Base-by-base conservation (phyloP, 2,888 invertebrate genomes). In the Physocephala rufipes region DNA sequence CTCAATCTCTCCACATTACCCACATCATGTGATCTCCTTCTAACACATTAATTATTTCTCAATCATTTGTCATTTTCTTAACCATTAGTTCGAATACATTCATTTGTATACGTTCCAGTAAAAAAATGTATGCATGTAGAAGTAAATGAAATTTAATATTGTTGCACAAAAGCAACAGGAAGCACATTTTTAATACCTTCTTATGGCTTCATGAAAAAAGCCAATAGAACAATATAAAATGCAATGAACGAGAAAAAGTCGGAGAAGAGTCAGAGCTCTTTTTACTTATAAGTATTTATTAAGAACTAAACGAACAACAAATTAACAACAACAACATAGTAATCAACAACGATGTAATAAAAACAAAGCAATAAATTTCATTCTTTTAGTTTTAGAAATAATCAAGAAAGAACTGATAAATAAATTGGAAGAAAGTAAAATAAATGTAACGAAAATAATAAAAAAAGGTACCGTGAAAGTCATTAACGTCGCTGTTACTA, bases 381-480 rank as follows among this genome's bases (percentile, higher is more conserved):
- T n/a, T n/a, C n/a, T n/a, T n/a, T n/a, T n/a, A n/a, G n/a, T n/a
- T n/a, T n/a, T n/a, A n/a, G n/a, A 55, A 24, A 21, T 21, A 21
- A 24, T 24, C 13, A 58, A 55, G 5, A 67, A 67, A 67, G 61
- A 63, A 36, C 4, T 36, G 26, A 67, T n/a, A 26, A 67, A 67
- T 45, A 16, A 58, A 21, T 19, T 45, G 1, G 26, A 12, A 45
- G 67, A 15, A 4, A n/a, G n/a, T n/a, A n/a, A n/a, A n/a, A n/a
- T n/a, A n/a, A n/a, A n/a, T n/a, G n/a, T 43, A 21, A n/a, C 28
- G 13, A 51, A 21, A 43, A 36, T 12, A 19, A 36, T n/a, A 1
- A 9, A 9, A 2, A 4, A 28, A 45, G 16, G 71, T 59, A 36
- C 75, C 76, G 73, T 78, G 79, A 81, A 81, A 82, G 80, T 80